phyloP scores from a whole-genome alignment of 2,113 vertebrate genomes.

The Rhabdornis inornatus region DNA sequence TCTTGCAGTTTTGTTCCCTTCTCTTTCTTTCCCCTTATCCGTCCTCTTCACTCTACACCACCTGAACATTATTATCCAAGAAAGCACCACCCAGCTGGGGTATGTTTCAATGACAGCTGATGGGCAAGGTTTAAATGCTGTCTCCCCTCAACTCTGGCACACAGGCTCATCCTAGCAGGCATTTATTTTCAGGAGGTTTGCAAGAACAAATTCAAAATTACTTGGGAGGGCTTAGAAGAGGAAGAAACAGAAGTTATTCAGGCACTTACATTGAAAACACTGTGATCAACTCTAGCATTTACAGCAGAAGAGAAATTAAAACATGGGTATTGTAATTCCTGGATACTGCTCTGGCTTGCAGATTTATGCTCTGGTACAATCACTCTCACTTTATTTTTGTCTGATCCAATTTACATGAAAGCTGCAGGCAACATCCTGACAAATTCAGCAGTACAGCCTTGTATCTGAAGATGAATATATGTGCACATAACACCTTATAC shows the following conservation, averaged over 20 bases:
- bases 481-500: background rate
- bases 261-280: background rate
- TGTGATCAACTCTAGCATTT: background rate
- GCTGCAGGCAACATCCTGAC: conserved; percentile 1
- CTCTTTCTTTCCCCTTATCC: background rate
- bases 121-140: background rate
- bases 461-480: background rate
- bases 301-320: background rate
- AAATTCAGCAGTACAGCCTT: background rate
- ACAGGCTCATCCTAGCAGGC: background rate
- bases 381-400: background rate
- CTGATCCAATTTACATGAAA: background rate
- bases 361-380: background rate
- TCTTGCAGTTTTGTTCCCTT: background rate
- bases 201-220: background rate
- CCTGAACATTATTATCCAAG: background rate
- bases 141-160: background rate
- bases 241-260: background rate
- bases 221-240: background rate
- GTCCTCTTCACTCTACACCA: background rate
- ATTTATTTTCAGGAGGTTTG: background rate
- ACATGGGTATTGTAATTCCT: background rate
- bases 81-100: background rate
- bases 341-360: background rate
- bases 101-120: background rate